These are phyloP conservation scores for Orius insidiosus DNA, from an alignment of 1,140 invertebrate genomes.

Conservation along the genomic window DNA sequence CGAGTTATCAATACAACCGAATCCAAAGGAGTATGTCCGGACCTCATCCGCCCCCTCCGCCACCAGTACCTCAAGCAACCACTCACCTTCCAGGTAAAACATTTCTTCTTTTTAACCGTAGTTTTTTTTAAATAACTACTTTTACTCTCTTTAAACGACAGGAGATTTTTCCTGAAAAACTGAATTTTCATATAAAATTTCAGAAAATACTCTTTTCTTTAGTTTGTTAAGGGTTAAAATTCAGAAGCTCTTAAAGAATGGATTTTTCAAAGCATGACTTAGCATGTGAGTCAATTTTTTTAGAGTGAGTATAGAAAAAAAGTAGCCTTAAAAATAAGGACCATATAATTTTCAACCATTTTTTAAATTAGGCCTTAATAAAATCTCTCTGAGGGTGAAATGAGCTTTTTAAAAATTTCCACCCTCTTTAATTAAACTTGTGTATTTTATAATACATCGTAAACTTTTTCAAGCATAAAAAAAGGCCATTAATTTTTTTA, in stretches of 20 bases:
- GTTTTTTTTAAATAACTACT: too few species aligned
- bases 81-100: conserved; percentile 45
- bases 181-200: background rate
- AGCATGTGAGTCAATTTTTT: background rate
- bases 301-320: background rate
- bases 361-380: too few species aligned
- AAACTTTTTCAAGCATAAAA: too few species aligned
- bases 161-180: background rate
- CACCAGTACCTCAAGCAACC: conserved; percentile 38
- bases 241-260: too few species aligned
- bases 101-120: too few species aligned
- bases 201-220: background rate
- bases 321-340: background rate
- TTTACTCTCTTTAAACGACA: conserved; percentile 25
- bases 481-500: too few species aligned
- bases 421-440: too few species aligned
- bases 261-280: background rate
- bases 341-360: background rate
- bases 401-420: too few species aligned
- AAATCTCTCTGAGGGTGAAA: too few species aligned
- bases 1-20: conserved; percentile 30
- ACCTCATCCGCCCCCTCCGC: conserved; percentile 39
- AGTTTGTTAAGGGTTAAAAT: too few species aligned
- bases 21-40: conserved; percentile 27
- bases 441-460: too few species aligned